A percentile compares a stretch with the other conserved stretches of the same genome.
Conservation (phyloP, 2,888 invertebrate species). For the Chouioia cunea region DNA sequence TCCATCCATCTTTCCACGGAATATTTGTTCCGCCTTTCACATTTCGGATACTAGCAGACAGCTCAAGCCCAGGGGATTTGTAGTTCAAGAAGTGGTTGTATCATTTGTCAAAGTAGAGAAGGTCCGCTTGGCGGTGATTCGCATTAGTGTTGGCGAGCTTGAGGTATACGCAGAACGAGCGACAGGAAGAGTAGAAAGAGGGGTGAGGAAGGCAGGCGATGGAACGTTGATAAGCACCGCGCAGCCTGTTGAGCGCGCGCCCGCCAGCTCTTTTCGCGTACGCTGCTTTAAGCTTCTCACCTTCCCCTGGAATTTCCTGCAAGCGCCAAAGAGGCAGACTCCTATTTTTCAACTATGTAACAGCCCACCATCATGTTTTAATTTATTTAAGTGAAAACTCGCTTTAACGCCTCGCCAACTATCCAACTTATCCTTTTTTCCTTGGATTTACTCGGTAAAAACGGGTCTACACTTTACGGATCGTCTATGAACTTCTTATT, state of each 20-base stretch:
- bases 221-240: slow-evolving; percentile 32
- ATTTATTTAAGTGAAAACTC: too few species aligned
- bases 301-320: not conserved
- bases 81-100: slow-evolving; percentile 3
- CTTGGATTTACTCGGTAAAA: too few species aligned
- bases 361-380: too few species aligned
- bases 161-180: slow-evolving; percentile 29
- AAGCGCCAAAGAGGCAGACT: too few species aligned
- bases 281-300: too few species aligned
- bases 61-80: too few species aligned
- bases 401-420: too few species aligned
- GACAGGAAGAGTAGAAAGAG: slow-evolving; percentile 21
- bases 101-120: slow-evolving; percentile 57
- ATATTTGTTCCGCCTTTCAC: not conserved
- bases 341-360: too few species aligned
- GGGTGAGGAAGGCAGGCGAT: slow-evolving; percentile 29
- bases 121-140: slow-evolving; percentile 25
- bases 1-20: not conserved
- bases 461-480: too few species aligned
- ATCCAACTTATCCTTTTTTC: too few species aligned
- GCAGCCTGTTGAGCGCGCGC: slow-evolving; percentile 6
- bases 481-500: too few species aligned
- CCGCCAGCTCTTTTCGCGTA: not conserved
- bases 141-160: slow-evolving; percentile 30
- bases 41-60: not conserved